phyloP scores from a whole-genome alignment of 2,888 invertebrate species.

The Amphipyra berbera region DNA sequence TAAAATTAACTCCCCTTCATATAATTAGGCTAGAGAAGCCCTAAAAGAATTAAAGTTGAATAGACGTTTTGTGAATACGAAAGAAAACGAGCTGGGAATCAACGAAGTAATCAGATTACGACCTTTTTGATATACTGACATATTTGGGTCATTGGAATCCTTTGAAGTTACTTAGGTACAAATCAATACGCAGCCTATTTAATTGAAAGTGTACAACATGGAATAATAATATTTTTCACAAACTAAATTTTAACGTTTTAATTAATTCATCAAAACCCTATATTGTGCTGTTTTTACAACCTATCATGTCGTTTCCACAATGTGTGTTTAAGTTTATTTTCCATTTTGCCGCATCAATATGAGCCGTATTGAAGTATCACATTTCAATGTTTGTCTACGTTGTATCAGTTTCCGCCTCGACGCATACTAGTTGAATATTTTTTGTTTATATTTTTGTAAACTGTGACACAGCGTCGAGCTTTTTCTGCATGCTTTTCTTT shows the following conservation, averaged over 20 bases:
- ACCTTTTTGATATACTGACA: constrained; percentile 63
- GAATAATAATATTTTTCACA: constrained; percentile 6
- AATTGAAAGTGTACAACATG: constrained; percentile 30
- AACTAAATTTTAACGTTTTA: background rate
- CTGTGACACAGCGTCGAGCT: constrained; percentile 67
- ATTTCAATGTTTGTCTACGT: constrained; percentile 69
- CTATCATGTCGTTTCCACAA: constrained; percentile 5
- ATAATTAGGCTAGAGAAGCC: constrained; percentile 53
- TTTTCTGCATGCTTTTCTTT: constrained; percentile 69
- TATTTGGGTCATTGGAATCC: constrained; percentile 69
- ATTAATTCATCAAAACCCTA: constrained; percentile 9
- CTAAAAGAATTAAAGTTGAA: constrained; percentile 52
- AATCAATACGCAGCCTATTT: constrained; percentile 51
- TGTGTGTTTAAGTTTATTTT: constrained; percentile 39
- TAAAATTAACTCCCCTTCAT: constrained; percentile 23
- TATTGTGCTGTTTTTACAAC: constrained; percentile 6
- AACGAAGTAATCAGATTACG: constrained; percentile 64
- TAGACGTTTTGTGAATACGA: constrained; percentile 52
- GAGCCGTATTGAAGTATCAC: constrained; percentile 54
- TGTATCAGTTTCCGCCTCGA: constrained; percentile 65
- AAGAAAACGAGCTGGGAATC: constrained; percentile 53
- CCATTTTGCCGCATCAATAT: constrained; percentile 50
- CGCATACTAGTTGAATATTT: constrained; percentile 48
- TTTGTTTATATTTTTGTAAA: constrained; percentile 65
- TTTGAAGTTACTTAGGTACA: constrained; percentile 61